phyloP scores from a whole-genome alignment of 2,113 vertebrate species.

The Ptilorrhoa leucosticta region DNA sequence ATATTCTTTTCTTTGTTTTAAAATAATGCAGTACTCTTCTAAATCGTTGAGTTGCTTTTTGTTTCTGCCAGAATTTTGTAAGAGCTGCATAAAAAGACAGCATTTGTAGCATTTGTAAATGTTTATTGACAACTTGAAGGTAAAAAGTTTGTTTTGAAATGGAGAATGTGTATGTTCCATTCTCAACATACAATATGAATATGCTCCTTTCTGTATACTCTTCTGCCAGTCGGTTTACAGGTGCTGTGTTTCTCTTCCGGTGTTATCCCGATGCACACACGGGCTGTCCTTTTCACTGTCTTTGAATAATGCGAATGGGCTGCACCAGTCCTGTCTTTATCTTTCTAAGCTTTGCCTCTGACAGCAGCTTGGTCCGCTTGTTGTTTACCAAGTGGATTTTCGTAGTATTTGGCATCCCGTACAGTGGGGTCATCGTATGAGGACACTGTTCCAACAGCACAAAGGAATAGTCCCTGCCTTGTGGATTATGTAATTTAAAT shows the following conservation, averaged over 20 bases:
- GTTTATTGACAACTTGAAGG: neutral
- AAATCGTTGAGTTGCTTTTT: neutral
- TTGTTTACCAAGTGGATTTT: neutral
- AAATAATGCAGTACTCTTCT: neutral
- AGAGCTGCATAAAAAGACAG: neutral
- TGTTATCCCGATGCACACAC: neutral
- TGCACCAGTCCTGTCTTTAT: neutral
- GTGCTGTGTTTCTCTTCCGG: neutral
- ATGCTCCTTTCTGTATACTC: neutral
- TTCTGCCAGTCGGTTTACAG: neutral
- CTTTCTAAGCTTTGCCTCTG: neutral
- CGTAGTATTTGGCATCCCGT: neutral
- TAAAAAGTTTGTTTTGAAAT: neutral
- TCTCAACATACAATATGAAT: neutral
- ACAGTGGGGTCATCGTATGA: neutral
- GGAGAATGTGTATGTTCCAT: neutral
- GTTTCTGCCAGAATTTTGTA: neutral
- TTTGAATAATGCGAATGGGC: neutral
- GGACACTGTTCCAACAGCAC: neutral
- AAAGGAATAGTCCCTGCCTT: neutral
- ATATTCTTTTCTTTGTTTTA: neutral
- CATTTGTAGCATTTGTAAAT: neutral
- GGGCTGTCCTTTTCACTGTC: neutral
- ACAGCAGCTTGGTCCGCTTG: neutral
- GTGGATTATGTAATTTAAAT: neutral